A percentile compares a stretch with the other conserved stretches of the same genome.
Conservation (phyloP, 2,113 vertebrate species). For the Emberiza fucata region DNA sequence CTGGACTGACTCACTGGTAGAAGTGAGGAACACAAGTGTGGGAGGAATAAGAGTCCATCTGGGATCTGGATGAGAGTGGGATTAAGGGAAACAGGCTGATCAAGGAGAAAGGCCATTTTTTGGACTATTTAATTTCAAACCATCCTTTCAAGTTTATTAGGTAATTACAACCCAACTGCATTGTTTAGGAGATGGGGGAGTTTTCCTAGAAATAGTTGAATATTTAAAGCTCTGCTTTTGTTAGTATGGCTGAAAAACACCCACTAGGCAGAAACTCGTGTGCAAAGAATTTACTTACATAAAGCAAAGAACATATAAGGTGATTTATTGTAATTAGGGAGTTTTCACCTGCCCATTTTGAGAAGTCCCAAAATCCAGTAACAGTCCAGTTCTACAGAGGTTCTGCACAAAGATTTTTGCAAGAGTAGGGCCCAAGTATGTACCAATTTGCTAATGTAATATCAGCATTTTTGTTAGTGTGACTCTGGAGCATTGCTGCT, state of each 20-base stretch:
- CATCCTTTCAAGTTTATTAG: not conserved
- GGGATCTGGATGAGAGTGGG: constrained; percentile 9
- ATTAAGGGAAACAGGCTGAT: not conserved
- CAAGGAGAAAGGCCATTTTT: not conserved
- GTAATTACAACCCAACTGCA: not conserved
- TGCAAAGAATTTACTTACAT: not conserved
- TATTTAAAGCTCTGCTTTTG: constrained; percentile 10
- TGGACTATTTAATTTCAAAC: not conserved
- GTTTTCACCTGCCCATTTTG: not conserved
- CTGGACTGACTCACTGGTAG: constrained; percentile 49
- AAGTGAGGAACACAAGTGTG: constrained; percentile 22
- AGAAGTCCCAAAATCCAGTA: not conserved
- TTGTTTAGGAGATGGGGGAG: not conserved
- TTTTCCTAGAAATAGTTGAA: not conserved
- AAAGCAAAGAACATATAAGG: not conserved
- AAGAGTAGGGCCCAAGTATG: not conserved
- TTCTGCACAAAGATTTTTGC: not conserved
- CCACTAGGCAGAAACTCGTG: not conserved
- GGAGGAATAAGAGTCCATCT: constrained; percentile 56
- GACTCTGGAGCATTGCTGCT: not conserved
- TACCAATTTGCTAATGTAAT: not conserved
- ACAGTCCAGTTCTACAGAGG: not conserved
- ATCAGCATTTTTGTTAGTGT: not conserved
- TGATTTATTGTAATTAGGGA: not conserved
- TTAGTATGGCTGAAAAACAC: not conserved